Evolutionary conservation across 2,888 invertebrate species (phyloP).

Genomic region (Leucania comma): DNA sequence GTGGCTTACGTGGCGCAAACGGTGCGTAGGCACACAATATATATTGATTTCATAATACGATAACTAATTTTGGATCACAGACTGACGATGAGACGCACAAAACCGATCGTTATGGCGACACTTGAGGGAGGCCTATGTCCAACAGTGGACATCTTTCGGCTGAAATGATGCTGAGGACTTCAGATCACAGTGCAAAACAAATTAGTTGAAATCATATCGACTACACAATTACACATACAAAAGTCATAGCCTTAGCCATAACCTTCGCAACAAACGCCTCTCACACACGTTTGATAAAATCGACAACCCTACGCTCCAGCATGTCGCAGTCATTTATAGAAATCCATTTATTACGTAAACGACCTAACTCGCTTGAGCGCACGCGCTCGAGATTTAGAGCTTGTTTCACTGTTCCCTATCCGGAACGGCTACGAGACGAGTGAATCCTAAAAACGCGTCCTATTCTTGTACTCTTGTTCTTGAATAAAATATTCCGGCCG

Average conservation of each 20-base stretch:
- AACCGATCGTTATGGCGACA: too few relatives aligned
- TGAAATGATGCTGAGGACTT: too few relatives aligned
- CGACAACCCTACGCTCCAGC: constrained; percentile 56
- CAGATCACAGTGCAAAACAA: background rate
- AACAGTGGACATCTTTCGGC: too few relatives aligned
- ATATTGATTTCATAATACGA: too few relatives aligned
- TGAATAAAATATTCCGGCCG: constrained; percentile 54
- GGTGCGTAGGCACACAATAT: too few relatives aligned
- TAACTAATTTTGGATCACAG: too few relatives aligned
- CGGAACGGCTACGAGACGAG: constrained; percentile 41
- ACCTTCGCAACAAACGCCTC: constrained; percentile 14
- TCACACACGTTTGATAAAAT: constrained; percentile 39
- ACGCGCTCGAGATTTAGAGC: constrained; percentile 61
- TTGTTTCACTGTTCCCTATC: constrained; percentile 62
- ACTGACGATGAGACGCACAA: too few relatives aligned
- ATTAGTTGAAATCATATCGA: background rate
- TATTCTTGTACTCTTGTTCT: constrained; percentile 43
- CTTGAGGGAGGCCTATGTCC: too few relatives aligned
- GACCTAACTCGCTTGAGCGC: constrained; percentile 65
- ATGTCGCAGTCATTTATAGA: constrained; percentile 69
- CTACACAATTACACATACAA: background rate
- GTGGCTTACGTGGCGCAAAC: too few relatives aligned
- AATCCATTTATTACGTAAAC: constrained; percentile 68
- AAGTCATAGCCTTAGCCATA: background rate
- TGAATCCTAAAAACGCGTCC: constrained; percentile 48